Percentiles rank a stretch among this genome's conserved stretches.
Conservation (phyloP, 2,888 invertebrate species). For the Epirrita christyi region DNA sequence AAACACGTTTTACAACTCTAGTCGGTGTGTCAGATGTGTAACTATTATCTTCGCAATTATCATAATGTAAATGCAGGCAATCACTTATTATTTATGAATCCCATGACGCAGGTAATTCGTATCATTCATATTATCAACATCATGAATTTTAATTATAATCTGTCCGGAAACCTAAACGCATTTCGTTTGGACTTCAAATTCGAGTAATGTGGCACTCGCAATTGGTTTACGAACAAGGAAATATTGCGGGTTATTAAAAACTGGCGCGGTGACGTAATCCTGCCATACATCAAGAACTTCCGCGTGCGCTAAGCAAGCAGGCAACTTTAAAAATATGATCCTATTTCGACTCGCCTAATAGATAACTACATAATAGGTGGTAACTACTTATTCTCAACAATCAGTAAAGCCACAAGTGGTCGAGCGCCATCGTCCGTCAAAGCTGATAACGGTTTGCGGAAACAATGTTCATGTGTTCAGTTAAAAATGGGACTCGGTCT, state of each 20-base stretch:
- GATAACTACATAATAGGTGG: conserved; percentile 14
- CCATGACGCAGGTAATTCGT: conserved; percentile 26
- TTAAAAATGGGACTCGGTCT: conserved; percentile 78
- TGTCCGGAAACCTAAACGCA: conserved; percentile 36
- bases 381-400: conserved; percentile 21
- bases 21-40: not conserved
- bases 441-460: conserved; percentile 73
- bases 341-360: conserved; percentile 38
- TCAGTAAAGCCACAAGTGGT: conserved; percentile 46
- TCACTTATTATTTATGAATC: conserved; percentile 28
- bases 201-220: conserved; percentile 53
- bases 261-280: conserved; percentile 80
- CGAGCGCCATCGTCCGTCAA: conserved; percentile 48
- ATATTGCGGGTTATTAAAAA: conserved; percentile 80
- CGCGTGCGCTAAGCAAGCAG: conserved; percentile 73
- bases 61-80: conserved; percentile 25
- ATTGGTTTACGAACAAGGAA: conserved; percentile 74
- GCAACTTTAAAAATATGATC: conserved; percentile 47
- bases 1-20: not conserved
- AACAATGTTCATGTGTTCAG: conserved; percentile 65
- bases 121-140: conserved; percentile 19
- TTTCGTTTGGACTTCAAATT: conserved; percentile 45
- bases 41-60: conserved; percentile 16
- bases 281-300: conserved; percentile 70
- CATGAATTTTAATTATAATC: conserved; percentile 12